Base-by-base conservation (phyloP, 2,113 vertebrate genomes). In the Menura novaehollandiae region DNA sequence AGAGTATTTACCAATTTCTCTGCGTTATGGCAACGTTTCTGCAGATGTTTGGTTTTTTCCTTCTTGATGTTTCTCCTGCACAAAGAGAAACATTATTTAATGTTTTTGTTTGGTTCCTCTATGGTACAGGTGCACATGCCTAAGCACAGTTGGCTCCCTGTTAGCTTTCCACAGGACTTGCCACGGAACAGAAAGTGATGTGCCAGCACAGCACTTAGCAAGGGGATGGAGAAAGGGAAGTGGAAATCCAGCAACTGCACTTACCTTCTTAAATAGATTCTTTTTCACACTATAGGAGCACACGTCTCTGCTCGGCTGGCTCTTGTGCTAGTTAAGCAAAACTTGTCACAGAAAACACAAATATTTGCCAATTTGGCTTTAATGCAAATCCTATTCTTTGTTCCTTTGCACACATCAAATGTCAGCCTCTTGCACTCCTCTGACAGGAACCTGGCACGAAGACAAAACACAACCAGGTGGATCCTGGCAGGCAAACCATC, bases 351-450 rank as follows among this genome's bases (percentile, higher is more conserved):
- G 52, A 51, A 83, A 95, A 93, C 37, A 83, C 83, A 91, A 90
- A 53, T 27, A 95, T 63, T 91, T 91, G 76, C 91, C 66, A 59
- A 24, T 71, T 96, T 96, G 80, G 69, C 83, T 93, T 87, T 43
- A 85, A 73, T 0, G 1, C 84, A 73, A 86, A 93, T 58, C 33
- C 55, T 53, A 11, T 41, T 89, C 67, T 88, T 82, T 74, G 91
- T 75, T 91, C 28, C 81, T 62, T 12, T 52, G 77, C 73, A 47
- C 58, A 33, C 78, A 53, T 88, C 63, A 84, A 72, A 71, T 15
- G 39, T 79, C 94, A 91, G 75, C 39, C 55, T 37, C 81, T 24
- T 41, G 5, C 53, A 86, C 4, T 26, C 59, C 60, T 83, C 55
- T 91, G 91, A 58, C 75, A 64, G 85, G 56, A 77, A 20, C 28